These are phyloP conservation scores for Scaptomyza graminum DNA, from an alignment of 1,140 invertebrate species.

Conservation along the genomic window DNA sequence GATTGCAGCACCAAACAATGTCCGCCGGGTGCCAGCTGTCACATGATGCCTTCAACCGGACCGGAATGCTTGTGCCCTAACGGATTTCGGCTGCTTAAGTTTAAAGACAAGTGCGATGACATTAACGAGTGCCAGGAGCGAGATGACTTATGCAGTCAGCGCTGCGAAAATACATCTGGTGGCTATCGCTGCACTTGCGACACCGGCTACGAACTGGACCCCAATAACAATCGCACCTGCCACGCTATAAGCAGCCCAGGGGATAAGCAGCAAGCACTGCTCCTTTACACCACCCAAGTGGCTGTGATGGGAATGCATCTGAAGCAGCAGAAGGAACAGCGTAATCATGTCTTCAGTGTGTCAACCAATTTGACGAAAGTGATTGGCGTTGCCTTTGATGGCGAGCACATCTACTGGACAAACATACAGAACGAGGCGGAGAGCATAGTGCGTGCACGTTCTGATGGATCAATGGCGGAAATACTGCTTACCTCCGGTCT, in stretches of 20 bases:
- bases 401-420: constrained; percentile 89
- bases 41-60: constrained; percentile 76
- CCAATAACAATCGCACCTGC: constrained; percentile 88
- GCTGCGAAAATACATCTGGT: constrained; percentile 91
- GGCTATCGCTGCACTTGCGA: constrained; percentile 92
- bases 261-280: constrained; percentile 85
- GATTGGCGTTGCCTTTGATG: constrained; percentile 88
- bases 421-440: constrained; percentile 87
- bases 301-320: constrained; percentile 85
- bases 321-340: constrained; percentile 50
- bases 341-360: constrained; percentile 83
- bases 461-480: constrained; percentile 86
- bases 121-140: constrained; percentile 91
- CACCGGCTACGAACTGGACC: constrained; percentile 88
- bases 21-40: constrained; percentile 54
- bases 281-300: constrained; percentile 87
- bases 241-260: constrained; percentile 84
- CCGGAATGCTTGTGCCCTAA: constrained; percentile 84
- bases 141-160: constrained; percentile 91
- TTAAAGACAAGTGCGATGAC: constrained; percentile 85
- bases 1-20: constrained; percentile 56
- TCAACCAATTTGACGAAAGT: constrained; percentile 85
- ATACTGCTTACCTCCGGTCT: constrained; percentile 88
- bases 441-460: constrained; percentile 86
- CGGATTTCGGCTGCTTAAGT: constrained; percentile 80